phyloP scores from a whole-genome alignment of 2,888 invertebrate genomes.

The Apantesis nais region DNA sequence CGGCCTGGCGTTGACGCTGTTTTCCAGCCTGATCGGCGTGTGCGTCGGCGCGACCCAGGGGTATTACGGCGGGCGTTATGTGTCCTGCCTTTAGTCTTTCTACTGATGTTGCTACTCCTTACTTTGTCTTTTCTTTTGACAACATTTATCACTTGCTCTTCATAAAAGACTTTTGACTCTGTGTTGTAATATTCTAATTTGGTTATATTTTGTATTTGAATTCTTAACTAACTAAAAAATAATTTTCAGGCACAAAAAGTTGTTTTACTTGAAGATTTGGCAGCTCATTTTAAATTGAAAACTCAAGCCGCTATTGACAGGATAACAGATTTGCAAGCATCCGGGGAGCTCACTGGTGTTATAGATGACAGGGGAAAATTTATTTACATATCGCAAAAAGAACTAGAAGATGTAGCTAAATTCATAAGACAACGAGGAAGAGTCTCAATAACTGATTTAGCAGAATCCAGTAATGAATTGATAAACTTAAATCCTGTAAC shows the following conservation, averaged over 20 bases:
- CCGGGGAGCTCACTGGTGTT: conserved; percentile 96
- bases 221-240: not conserved
- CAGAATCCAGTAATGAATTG: conserved; percentile 96
- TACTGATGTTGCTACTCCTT: too few relatives aligned
- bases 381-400: conserved; percentile 97
- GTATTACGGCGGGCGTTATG: too few relatives aligned
- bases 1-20: too few relatives aligned
- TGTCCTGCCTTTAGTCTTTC: too few relatives aligned
- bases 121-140: too few relatives aligned
- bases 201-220: too few relatives aligned
- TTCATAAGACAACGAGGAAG: conserved; percentile 98
- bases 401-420: conserved; percentile 96
- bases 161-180: not conserved
- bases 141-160: too few relatives aligned
- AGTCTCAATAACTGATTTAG: conserved; percentile 96
- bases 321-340: conserved; percentile 92
- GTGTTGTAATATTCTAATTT: not conserved
- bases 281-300: conserved; percentile 95
- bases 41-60: too few relatives aligned
- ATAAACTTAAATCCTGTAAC: conserved; percentile 91
- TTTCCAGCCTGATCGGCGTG: too few relatives aligned
- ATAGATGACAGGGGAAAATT: conserved; percentile 99
- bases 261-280: conserved; percentile 96
- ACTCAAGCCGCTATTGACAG: conserved; percentile 95
- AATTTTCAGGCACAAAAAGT: conserved; percentile 92